Base-by-base conservation (phyloP, 1,140 invertebrate genomes). In the Drosophila melanica region DNA sequence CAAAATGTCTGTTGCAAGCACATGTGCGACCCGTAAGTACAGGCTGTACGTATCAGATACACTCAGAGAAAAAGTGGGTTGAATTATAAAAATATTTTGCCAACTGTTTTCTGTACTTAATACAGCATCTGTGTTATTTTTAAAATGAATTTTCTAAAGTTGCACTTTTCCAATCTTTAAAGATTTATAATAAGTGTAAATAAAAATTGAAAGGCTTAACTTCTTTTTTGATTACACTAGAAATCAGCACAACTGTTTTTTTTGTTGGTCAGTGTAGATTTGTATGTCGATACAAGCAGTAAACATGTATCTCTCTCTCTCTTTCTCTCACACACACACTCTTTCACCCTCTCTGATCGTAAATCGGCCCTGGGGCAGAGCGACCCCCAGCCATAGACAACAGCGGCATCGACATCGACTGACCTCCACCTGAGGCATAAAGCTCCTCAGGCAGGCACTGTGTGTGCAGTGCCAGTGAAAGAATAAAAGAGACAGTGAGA, bases 371-470 rank as follows among this genome's bases (percentile, higher is more conserved):
- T 66, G 53, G 37, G 23, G 20, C 30, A 16, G 33, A 37, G 33
- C 55, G 63, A 72, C 63, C 68, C 62, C 47, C 63, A 53, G 54
- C 14, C 16, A 51, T 10, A 57, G 62, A 66, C 69, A 65, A 12
- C 18, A 57, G 35, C 47, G 63, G 51, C 66, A 58, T 42, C 47
- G 54, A 57, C 65, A 50, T 69, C 48, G 41, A 14, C 64, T 67
- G 69, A 72, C 70, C 70, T 73, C 70, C 48, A 69, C 39, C 66
- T 63, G 58, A 16, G 39, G 41, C 66, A 63, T 53, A 60, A 35
- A 62, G 63, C 58, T 63, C 30, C 53, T 44, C 41, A 62, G 50
- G 54, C 48, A 37, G n/a, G 35, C 42, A 59, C 18, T 41, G 53
- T 9, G 33, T 39, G 51, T 54, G 51, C 8, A 16, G 10, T 27